Percentiles rank a stretch among this genome's conserved stretches.
These are phyloP conservation scores for Lindbergichthys nudifrons DNA, from an alignment of 2,797 vertebrate species.

Conservation along the genomic window DNA sequence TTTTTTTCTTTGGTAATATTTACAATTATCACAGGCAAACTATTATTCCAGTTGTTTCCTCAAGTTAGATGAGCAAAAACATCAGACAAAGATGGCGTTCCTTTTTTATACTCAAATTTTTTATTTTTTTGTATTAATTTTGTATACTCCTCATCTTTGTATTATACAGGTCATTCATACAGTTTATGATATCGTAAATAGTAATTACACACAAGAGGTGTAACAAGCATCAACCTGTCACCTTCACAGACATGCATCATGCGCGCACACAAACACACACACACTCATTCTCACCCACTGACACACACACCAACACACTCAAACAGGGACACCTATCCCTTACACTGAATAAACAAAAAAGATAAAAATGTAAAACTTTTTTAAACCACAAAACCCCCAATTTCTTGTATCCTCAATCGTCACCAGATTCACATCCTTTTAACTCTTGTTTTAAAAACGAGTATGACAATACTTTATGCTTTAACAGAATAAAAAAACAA, in stretches of 20 bases:
- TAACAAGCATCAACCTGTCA: slow-evolving; percentile 70
- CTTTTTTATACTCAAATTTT: slow-evolving; percentile 72
- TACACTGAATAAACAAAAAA: slow-evolving; percentile 68
- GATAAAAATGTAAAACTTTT: slow-evolving; percentile 79
- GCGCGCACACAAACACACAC: slow-evolving; percentile 44
- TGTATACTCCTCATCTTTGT: slow-evolving; percentile 82
- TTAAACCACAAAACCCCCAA: slow-evolving; percentile 55
- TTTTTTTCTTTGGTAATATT: not conserved
- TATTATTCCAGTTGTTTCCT: not conserved
- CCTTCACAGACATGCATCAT: slow-evolving; percentile 76
- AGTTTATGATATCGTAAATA: slow-evolving; percentile 83
- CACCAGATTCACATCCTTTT: slow-evolving; percentile 60
- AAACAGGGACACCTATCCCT: slow-evolving; percentile 44
- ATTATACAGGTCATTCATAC: slow-evolving; percentile 86
- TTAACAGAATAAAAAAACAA: slow-evolving; percentile 62
- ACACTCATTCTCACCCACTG: slow-evolving; percentile 17
- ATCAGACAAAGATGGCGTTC: not conserved
- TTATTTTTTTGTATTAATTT: slow-evolving; percentile 82
- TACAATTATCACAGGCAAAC: not conserved
- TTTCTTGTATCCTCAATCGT: slow-evolving; percentile 49
- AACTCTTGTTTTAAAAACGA: slow-evolving; percentile 60
- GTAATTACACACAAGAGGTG: slow-evolving; percentile 80
- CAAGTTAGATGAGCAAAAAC: not conserved
- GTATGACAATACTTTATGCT: slow-evolving; percentile 70
- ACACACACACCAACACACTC: slow-evolving; percentile 24